Evolutionary conservation across 1,140 invertebrate species (phyloP), one percentile per base, ranked within the genome.

Genomic region (Penaeus indicus): DNA sequence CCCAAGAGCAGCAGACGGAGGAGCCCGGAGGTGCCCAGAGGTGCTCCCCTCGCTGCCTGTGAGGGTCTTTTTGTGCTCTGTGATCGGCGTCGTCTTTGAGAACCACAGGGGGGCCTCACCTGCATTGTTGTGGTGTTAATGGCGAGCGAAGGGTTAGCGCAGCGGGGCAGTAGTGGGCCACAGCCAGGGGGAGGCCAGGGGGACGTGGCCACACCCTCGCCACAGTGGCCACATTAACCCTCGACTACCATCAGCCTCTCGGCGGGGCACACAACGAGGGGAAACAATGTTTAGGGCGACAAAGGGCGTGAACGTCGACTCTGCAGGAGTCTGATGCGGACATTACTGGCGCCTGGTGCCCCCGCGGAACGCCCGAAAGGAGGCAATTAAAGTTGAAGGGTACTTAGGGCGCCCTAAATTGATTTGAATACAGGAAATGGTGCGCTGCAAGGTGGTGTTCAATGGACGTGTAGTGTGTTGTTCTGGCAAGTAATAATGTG

Each of bases 41-140:
- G 61, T 27, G 47, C 42, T 38, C 18, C 10, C 42, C 47, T 87
- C 63, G 78, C 79, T 62, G 69, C 42, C 67, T 60, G 63, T 62
- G 86, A 83, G 80, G 86, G 86, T 67, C 67, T 83, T 88, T 83
- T 88, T 88, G 86, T 88, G 64, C 27, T 27, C 61, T 25, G 16
- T 11, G 67, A 38, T 27, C 60, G 60, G 86, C 25, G 64, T 60
- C 67, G 67, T 83, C 86, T 84, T 82, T 88, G 63, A 88, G 80
- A 54, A 60, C 54, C 86, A 22, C 27, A 47, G 19, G 86, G 86
- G 86, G 80, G 62, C 80, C 80, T 67, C 54, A 83, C 86, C 69
- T 88, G 86, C 86, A 88, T 88, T 88, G 86, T 88, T 83, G 86
- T 77, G 67, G 86, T 75, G 79, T 83, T 88, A 88, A 88, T 88